Base-by-base conservation (phyloP, 2,888 invertebrate species). In the Folsomia candida region DNA sequence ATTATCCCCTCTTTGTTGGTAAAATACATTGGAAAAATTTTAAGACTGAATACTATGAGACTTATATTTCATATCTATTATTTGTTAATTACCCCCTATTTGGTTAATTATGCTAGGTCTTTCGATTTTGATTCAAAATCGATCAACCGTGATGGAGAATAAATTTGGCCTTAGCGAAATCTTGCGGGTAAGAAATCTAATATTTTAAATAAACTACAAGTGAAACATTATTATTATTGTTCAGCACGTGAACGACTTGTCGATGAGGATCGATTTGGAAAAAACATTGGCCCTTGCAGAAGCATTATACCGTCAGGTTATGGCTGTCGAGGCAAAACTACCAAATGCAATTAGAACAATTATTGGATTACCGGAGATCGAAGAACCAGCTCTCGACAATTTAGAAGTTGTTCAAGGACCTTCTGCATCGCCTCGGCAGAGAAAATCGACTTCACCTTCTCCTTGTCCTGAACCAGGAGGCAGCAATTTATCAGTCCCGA, bases 131-230 rank as follows among this genome's bases (percentile, higher is more conserved):
- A 96, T 96, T 80, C 88, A 90, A 4, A 93, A 98, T 83, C 93
- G 92, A 80, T 87, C 89, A 72, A 87, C 89, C 25, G 87, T 99
- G n/a, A 94, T 97, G 81, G 91, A 91, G 80, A 93, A 91, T 83
- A 89, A 91, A 81, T 97, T 92, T 84, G 97, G 96, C 69, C 93
- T 98, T 82, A 97, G 94, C 9, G 98, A 98, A 86, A 97, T 97
- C 82, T 85, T 97, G 37, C 95, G 95, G 86, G 93, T 93, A 84
- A 83, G 82, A 81, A n/a, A 37, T 22, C n/a, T n/a, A n/a, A n/a
- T 47, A 11, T 47, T 47, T 47, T 47, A 47, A 47, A 47, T 47
- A 47, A 47, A 47, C 47, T 47, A 47, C 9, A 47, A 9, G 26
- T 62, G 37, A 6, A 6, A n/a, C 20, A n/a, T 20, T 9, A 62